Base-by-base conservation (phyloP, 92 coral and sea anemone genomes). In the Paragorgia papillata region DNA sequence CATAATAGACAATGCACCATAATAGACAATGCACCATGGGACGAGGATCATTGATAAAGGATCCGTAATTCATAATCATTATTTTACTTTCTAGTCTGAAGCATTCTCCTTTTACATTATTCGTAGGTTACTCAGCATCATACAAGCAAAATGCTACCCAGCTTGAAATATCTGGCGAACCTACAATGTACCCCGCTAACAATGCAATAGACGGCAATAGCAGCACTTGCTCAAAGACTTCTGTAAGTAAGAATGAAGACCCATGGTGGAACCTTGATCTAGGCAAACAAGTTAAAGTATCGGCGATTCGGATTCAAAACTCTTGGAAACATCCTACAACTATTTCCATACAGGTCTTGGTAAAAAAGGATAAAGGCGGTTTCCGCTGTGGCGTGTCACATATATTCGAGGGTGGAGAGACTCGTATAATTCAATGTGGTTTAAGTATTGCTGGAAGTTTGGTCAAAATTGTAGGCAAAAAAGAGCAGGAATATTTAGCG, bases 201-300 rank as follows among this genome's bases (percentile, higher is more conserved):
- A 34, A 24, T 30, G 78, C 78, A 7, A 34, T 71, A 9, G 78
- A 71, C 31, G 78, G 78, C 3, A n/a, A 53, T 13, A 33, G 14
- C 24, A 54, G n/a, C 1, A 71, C 63, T 8, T 71, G 78, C 50
- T 71, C 64, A 30, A 53, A 29, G 34, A 70, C 46, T 5, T 1
- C 41, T 0, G 19, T 15, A 33, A 4, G 31, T n/a, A 50, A 5
- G 25, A 37, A 9, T 5, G 5, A 15, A 5, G 8, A 12, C 9
- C 78, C 48, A 9, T 71, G 63, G 63, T 71, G 78, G 78, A 8
- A 71, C 32, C 64, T 71, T 19, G 64, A 71, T 24, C 43, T 71
- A 18, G 78, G 37, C 29, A n/a, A 33, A 27, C 31, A 30, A 32
- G 20, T 33, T 21, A 71, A 55, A 15, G 57, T 71, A 5, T 24